Evolutionary conservation across 2,797 vertebrate genomes (phyloP), one percentile per base, ranked within the genome.

Genomic region (Melanotaenia maccullochi): DNA sequence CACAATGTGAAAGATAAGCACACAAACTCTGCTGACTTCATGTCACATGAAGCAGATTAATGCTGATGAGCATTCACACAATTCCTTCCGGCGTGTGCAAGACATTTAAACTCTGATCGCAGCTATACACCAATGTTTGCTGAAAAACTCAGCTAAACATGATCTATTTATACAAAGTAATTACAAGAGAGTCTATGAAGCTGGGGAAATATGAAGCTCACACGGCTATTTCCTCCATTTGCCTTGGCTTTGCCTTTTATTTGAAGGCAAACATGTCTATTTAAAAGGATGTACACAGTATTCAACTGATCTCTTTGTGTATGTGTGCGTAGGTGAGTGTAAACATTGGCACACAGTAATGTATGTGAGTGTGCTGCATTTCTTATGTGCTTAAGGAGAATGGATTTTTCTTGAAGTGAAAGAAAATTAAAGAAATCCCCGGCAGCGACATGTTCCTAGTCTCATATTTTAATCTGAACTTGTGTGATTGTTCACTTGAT

Each of bases 41-140:
- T 71, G 67, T 85, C 73, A 68, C 62, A 57, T 64, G 38, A 70
- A 33, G 30, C 28, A n/a, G 36, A 63, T 75, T 65, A 55, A 63
- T 55, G 40, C 30, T 59, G 58, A 61, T 67, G 38, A 56, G 47
- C 67, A 67, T 69, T 62, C 24, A 62, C 14, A 51, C 5, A 57
- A 18, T 16, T 1, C 44, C 40, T 76, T 22, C 40, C 40, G 51
- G 63, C 22, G 18, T 62, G 57, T 67, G 38, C 47, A 56, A 74
- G 3, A 66, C 9, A 60, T 69, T 62, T 65, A 69, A 64, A 63
- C 36, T 68, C 63, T 35, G 60, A 85, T 85, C 72, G 79, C 32
- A 79, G 68, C 67, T 59, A 71, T 76, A 44, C 25, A 75, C 76
- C 40, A 55, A 47, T 71, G 71, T 67, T 65, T 62, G 38, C 47